These are phyloP conservation scores for Harpagus bidentatus DNA, from an alignment of 2,113 vertebrate genomes.

Conservation along the genomic window DNA sequence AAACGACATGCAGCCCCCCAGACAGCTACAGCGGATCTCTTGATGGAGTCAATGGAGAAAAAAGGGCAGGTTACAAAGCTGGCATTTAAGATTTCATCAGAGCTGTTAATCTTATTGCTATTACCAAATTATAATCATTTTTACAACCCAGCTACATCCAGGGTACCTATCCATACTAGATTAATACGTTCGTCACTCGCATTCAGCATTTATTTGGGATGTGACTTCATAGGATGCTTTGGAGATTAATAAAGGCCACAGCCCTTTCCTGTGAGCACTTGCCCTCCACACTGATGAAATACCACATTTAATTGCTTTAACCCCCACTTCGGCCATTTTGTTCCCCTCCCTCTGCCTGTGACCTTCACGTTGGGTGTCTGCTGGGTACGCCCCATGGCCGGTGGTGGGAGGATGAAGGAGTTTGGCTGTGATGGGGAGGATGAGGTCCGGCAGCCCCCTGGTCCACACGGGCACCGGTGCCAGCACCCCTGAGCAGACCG, in stretches of 20 bases:
- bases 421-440: fast-evolving
- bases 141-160: not conserved
- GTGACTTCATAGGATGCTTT: not conserved
- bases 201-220: not conserved
- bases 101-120: not conserved
- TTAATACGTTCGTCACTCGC: not conserved
- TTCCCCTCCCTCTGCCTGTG: not conserved
- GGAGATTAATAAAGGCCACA: not conserved
- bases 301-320: not conserved
- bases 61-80: not conserved
- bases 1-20: fast-evolving
- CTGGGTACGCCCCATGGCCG: not conserved
- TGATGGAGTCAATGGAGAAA: not conserved
- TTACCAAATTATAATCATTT: not conserved
- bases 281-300: not conserved
- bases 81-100: not conserved
- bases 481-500: not conserved
- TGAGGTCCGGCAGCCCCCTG: not conserved
- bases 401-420: not conserved
- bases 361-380: fast-evolving
- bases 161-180: not conserved
- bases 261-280: not conserved
- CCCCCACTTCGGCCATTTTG: not conserved
- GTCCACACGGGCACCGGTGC: fast-evolving
- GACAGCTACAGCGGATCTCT: not conserved